Evolutionary conservation across 2,797 vertebrate genomes (phyloP), one percentile per base, ranked within the genome.

Genomic region (Rhincodon typus): DNA sequence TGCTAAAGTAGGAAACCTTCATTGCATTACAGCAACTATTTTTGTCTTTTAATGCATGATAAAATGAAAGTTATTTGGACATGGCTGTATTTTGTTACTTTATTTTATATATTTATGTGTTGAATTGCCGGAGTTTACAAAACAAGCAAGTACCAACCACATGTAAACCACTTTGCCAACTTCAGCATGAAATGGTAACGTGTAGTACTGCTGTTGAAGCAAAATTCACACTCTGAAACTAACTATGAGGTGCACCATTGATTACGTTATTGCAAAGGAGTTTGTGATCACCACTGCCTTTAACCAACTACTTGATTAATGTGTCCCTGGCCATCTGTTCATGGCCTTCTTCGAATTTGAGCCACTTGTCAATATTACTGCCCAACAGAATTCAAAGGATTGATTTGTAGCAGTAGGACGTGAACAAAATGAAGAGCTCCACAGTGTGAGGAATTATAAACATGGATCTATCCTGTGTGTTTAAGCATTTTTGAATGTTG

Each of bases 1-100:
- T 72, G 13, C 30, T 42, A 50, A 50, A 50, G 93, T 38, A 70
- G 30, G 66, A 62, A 38, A 38, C 53, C 53, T 86, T 34, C 23
- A 42, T 62, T 38, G 62, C 19, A 67, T 38, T 67, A n/a, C 8
- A 21, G 50, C 0, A 25, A 25, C 95, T 86, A 72, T 53, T 86
- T 77, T 96, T 95, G 95, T 70, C n/a, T 66, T 70, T 96, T 5
- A 12, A 0, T 94, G 0, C 95, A n/a, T 96, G 42, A 91, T 95
- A 46, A 95, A 82, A 96, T 96, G 96, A 84, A 0, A 0, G 66
- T 6, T 30, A 82, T 0, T 93, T 94, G 96, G 95, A 95, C 82
- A 0, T 94, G 53, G 66, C 74, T 30, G 25, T 25, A 91, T 84
- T 84, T 91, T 69, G 90, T 69, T 10, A n/a, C 10, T 23, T 67